Percentiles rank a stretch among this genome's conserved stretches.
Conservation (phyloP, 2,888 invertebrate genomes). For the Nasonia oneida region DNA sequence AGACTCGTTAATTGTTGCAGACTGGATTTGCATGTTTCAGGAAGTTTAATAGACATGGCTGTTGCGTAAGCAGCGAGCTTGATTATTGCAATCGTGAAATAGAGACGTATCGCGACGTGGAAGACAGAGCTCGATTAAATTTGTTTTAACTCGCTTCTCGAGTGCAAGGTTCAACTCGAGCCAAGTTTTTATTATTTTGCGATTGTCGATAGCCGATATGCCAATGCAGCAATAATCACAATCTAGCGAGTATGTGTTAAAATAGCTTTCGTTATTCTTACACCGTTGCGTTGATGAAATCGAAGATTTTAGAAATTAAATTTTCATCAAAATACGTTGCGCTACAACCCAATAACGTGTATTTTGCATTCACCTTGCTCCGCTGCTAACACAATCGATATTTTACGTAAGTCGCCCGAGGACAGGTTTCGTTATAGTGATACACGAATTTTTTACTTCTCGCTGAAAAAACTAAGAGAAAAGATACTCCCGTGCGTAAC, state of each 20-base stretch:
- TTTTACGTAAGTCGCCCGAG: background rate
- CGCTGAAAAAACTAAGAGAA: background rate
- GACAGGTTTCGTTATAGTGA: background rate
- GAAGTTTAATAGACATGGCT: background rate
- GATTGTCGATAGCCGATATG: too few relatives aligned
- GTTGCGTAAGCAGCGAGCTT: background rate
- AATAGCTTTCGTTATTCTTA: too few relatives aligned
- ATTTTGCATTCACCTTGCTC: background rate
- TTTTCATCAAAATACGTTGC: too few relatives aligned
- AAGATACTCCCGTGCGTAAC: background rate
- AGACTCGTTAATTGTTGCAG: slow-evolving; percentile 33
- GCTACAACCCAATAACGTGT: too few relatives aligned
- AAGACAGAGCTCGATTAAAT: background rate
- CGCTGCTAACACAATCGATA: background rate
- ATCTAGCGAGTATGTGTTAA: too few relatives aligned
- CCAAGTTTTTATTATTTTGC: too few relatives aligned
- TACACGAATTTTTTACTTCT: too few relatives aligned
- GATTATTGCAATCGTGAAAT: background rate
- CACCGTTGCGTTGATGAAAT: too few relatives aligned
- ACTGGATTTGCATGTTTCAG: slow-evolving; percentile 24
- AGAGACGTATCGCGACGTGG: background rate
- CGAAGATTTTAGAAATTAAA: too few relatives aligned
- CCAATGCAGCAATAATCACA: too few relatives aligned
- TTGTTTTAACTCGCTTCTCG: background rate
- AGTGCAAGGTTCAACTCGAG: background rate